Base-by-base conservation (phyloP, 2,888 invertebrate species). In the Bembecia ichneumoniformis region DNA sequence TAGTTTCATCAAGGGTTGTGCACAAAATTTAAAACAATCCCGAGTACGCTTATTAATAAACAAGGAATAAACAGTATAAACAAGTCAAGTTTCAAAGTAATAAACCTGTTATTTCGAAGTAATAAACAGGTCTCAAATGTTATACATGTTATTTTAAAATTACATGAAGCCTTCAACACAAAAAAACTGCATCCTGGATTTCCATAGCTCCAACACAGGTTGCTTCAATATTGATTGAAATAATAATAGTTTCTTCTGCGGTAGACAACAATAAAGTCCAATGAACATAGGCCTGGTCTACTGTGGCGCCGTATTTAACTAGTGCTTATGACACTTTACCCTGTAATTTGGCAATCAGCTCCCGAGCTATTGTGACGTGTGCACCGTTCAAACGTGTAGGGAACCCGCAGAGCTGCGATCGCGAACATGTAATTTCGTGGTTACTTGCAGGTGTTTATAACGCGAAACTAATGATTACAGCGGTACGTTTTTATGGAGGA, bases 271-370 rank as follows among this genome's bases (percentile, higher is more conserved):
- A 71, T 71, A 74, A 71, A 66, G 64, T 64, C 66, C 64, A 64
- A 62, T 64, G 68, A 68, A 63, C 13, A 40, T 40, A 13, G 14
- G 40, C 40, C 40, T 11, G 13, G 13, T 28, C 28, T 28, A 28
- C 13, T 40, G 40, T 56, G 58, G 59, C 58, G 51, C 66, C 58
- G 61, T 58, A 59, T 60, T 55, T 59, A 76, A 68, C 75, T 70
- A 64, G 70, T 74, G 66, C 59, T 82, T 79, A 77, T 74, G 74
- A 71, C 76, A 78, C 76, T 67, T 76, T 70, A 82, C 80, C 84
- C 82, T 78, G 71, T 77, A 82, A 84, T 86, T 84, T 82, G 81
- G 77, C 77, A 74, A 81, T 82, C 76, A 76, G 63, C 62, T 64
- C 61, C 66, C 52, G 66, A 56, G 64, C 74, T 64, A 75, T 82